Evolutionary conservation across 2,113 vertebrate species (phyloP), one percentile per base, ranked within the genome.

Genomic region (Oryzias celebensis): DNA sequence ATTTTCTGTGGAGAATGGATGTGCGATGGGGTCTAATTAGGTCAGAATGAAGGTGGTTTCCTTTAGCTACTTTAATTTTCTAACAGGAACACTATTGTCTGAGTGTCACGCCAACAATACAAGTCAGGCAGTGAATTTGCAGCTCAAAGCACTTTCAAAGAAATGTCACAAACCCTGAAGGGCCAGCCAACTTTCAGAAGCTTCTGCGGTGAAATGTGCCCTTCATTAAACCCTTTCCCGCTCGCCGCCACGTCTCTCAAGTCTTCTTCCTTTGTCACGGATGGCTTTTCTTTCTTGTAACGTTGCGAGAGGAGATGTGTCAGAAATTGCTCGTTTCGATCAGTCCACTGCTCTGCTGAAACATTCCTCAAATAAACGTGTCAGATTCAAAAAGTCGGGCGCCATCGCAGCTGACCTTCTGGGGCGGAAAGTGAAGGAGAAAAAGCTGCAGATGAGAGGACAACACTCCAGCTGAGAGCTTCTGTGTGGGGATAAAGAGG

Each of bases 121-220:
- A 75, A 81, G 75, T 66, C 73, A 56, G 70, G 51, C 17, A 5
- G 26, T 24, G 36, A 73, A 71, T 75, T 31, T 73, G 81, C 78
- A 71, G 73, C 65, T 75, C 62, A 65, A 81, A 82, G 81, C 63
- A 75, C 60, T 81, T 78, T 78, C 54, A 78, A 52, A 74, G 62
- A 85, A 80, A 83, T 86, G 86, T 82, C 83, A 85, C 67, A 16
- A 59, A 71, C 70, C 75, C 77, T 57, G 52, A 31, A 58, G 73
- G 62, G 66, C 56, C 68, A 57, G 68, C 67, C 76, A 84, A 81
- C 68, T 77, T 72, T 66, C 63, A 59, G 69, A 68, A 75, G 59
- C 48, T 63, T 73, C 75, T 60, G 58, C 66, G 44, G 69, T 80
- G 68, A 81, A 78, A 78, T 58, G 58, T 71, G 17, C 68, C 79